Conservation (phyloP, 2,888 invertebrate species). For the Drosophila neoperkinsi region DNA sequence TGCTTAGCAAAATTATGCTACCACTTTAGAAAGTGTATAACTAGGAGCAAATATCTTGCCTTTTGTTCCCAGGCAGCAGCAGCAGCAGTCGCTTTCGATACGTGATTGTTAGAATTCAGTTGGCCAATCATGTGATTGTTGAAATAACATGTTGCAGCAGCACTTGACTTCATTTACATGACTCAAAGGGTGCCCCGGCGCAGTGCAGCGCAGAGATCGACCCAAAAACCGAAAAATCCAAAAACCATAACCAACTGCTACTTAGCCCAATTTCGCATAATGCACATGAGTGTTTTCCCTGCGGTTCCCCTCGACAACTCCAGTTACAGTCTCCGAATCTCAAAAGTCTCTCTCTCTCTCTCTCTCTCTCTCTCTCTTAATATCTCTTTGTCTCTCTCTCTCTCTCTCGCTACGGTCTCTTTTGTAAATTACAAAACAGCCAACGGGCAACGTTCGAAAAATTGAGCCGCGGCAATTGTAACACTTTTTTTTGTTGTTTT, state of each 20-base stretch:
- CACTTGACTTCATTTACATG: constrained; percentile 75
- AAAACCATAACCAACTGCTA: constrained; percentile 49
- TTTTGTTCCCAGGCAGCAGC: constrained; percentile 18
- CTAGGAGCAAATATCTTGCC: neutral
- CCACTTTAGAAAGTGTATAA: neutral
- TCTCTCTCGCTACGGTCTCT: neutral
- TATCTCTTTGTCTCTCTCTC: neutral
- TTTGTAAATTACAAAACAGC: constrained; percentile 45
- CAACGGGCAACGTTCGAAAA: constrained; percentile 55
- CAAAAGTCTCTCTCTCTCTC: neutral
- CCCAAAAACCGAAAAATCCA: constrained; percentile 18
- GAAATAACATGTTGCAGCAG: constrained; percentile 71
- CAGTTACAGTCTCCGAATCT: constrained; percentile 5
- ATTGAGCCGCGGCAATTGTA: constrained; percentile 73
- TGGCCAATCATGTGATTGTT: constrained; percentile 73
- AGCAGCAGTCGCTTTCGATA: neutral
- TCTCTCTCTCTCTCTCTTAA: too few relatives aligned
- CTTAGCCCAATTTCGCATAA: constrained; percentile 79
- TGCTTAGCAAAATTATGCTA: neutral
- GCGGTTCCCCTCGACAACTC: constrained; percentile 3
- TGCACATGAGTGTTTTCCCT: constrained; percentile 64
- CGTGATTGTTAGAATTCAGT: constrained; percentile 33
- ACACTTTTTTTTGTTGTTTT: constrained; percentile 49
- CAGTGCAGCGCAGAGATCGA: constrained; percentile 5
- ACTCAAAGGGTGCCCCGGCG: constrained; percentile 40